Base-by-base conservation (phyloP, 2,888 invertebrate species). In the Phasia obesa region DNA sequence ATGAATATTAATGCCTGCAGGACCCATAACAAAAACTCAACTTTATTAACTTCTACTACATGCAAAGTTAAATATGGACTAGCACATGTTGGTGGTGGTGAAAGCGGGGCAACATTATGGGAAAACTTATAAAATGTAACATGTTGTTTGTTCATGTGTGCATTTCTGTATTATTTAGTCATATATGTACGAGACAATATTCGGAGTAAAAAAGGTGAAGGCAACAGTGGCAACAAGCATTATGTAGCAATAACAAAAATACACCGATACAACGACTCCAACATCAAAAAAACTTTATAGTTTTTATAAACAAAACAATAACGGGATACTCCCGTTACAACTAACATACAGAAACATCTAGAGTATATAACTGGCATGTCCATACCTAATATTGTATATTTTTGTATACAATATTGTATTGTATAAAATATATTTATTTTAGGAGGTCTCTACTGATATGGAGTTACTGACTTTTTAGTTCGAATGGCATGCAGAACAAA, bases 1-100 rank as follows among this genome's bases (percentile, higher is more conserved):
- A 51, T 76, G 75, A 60, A 65, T 64, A 49, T 64, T 51, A 59
- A 70, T 65, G 42, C 65, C 59, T 60, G 38, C 31, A 51, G 59
- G 38, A 59, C n/a, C 25, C 9, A 31, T 31, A 62, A 49, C 19
- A 55, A 57, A 64, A 59, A 42, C 47, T 47, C 71, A 49, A 59
- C 44, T 59, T 35, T 64, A 79, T 64, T 71, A 73, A 64, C 57
- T 62, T 27, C 62, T 17, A 21, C 31, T 21, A 19, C 17, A 42
- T 19, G 42, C 15, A 31, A 51, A 73, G 49, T 62, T 57, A 3
- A 21, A 59, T 15, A 47, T 55, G 55, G 62, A 21, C 15, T 59
- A 51, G 31, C 42, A 62, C 42, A 53, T 62, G 73, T 62, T 21
- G 73, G 44, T 27, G 62, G 42, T 74, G 15, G 42, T 74, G 9